Conservation (phyloP, 2,797 vertebrate species). For the Argyrosomus regius region DNA sequence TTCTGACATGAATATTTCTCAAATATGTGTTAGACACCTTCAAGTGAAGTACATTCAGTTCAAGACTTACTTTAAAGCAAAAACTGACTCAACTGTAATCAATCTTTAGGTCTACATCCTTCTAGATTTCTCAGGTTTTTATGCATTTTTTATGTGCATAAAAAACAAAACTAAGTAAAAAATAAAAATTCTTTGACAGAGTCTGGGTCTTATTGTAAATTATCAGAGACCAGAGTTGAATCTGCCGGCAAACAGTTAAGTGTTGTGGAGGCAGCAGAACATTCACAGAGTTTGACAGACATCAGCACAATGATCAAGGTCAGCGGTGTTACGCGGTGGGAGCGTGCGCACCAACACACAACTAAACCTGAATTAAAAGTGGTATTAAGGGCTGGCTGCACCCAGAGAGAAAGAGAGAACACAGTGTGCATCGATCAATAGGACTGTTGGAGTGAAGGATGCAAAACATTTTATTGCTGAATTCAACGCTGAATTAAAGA, state of each 20-base stretch:
- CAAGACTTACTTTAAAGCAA: no score
- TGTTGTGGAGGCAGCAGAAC: conserved; percentile 12
- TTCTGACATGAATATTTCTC: no score
- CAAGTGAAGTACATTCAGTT: no score
- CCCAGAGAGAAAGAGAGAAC: not conserved
- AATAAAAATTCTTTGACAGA: not conserved
- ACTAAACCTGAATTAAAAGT: conserved; percentile 23
- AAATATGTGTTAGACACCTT: no score
- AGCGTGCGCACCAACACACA: conserved; percentile 10
- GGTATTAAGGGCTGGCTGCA: conserved; percentile 8
- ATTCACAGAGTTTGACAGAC: conserved; percentile 43
- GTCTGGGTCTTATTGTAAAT: not conserved
- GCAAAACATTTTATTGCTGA: conserved; percentile 10
- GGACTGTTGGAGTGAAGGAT: not conserved
- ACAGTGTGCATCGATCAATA: not conserved
- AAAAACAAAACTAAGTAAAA: no score
- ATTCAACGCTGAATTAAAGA: conserved; percentile 14
- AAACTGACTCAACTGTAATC: no score
- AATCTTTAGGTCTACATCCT: no score
- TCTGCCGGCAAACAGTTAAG: conserved; percentile 6
- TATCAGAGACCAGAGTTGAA: not conserved
- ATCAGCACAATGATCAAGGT: conserved; percentile 57
- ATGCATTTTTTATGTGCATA: no score
- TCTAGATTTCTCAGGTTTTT: no score
- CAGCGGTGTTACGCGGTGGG: not conserved